Evolutionary conservation across 2,113 vertebrate species (phyloP), one percentile per base, ranked within the genome.

Genomic region (Cephalopholis sonnerati): DNA sequence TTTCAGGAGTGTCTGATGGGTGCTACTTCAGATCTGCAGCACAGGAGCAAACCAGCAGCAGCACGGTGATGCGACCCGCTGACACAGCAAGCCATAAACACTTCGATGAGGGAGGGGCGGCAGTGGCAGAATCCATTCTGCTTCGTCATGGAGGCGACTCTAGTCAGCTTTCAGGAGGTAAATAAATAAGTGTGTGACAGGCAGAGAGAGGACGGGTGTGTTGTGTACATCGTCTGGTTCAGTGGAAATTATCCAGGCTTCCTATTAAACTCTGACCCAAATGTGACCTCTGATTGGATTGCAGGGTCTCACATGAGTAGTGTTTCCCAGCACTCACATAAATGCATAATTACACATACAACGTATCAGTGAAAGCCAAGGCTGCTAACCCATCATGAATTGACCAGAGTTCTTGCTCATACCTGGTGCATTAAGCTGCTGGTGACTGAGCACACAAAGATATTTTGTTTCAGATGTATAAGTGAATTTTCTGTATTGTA

Each of bases 41-140:
- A 55, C 13, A 68, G 77, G 59, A 63, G 57, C 24, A 68, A 79
- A 29, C 24, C 29, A 62, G 55, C 65, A 48, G 41, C 20, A 74
- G 74, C 13, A 0, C 44, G 46, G 32, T 4, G 65, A 76, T 61
- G 36, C 70, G 80, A 70, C 51, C 86, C 20, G 81, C 83, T 91
- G 91, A 90, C 75, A 78, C 77, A 82, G 81, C 87, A 46, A 67
- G 54, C 61, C 62, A 63, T 79, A 78, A 85, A 81, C 74, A 64
- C 50, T 83, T 65, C 73, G 67, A 66, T 0, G 17, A 72, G 29
- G 48, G 67, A 68, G 61, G 44, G 57, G 48, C n/a, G 13, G 68
- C 7, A n/a, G 51, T 75, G 80, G 72, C 63, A 68, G n/a, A 74
- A 73, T 78, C 54, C 57, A 48, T 68, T 84, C 54, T 75, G 77